These are phyloP conservation scores for Sericinus montela DNA, from an alignment of 2,888 invertebrate genomes.

Conservation along the genomic window DNA sequence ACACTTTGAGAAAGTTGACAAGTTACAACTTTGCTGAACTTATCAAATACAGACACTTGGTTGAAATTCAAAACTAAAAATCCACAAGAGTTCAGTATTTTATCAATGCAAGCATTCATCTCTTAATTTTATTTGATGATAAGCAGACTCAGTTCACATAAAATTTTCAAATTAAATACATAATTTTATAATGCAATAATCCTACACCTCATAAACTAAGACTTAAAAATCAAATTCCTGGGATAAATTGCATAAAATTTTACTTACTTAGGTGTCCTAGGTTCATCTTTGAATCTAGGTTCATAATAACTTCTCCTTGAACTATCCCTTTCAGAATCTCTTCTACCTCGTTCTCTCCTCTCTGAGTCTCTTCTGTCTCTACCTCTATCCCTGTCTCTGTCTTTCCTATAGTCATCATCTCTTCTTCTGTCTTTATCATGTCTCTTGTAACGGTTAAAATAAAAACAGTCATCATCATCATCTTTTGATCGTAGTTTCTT, in stretches of 20 bases:
- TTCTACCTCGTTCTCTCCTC: conserved; percentile 39
- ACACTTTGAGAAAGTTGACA: too few relatives aligned
- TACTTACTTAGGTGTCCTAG: conserved; percentile 85
- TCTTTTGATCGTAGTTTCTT: conserved; percentile 59
- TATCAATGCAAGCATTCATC: too few relatives aligned
- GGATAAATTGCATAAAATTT: neutral
- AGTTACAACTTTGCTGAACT: too few relatives aligned
- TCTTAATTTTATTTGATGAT: too few relatives aligned
- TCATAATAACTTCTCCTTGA: conserved; percentile 75
- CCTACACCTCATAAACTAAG: too few relatives aligned
- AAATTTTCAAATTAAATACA: too few relatives aligned
- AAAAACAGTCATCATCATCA: conserved; percentile 56
- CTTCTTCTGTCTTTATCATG: conserved; percentile 45
- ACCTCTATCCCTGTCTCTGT: conserved; percentile 30
- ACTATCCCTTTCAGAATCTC: conserved; percentile 49
- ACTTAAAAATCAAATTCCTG: too few relatives aligned
- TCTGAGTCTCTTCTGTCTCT: conserved; percentile 34
- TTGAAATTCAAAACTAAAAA: too few relatives aligned
- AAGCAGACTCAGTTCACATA: too few relatives aligned
- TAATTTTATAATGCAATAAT: too few relatives aligned
- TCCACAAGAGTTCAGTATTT: too few relatives aligned
- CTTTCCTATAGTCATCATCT: conserved; percentile 19
- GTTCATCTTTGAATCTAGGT: conserved; percentile 89
- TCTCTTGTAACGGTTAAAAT: conserved; percentile 51
- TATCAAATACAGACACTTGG: too few relatives aligned